Percentiles rank a stretch among this genome's conserved stretches.
Conservation (phyloP, 2,797 vertebrate species). For the Podargus strigoides region DNA sequence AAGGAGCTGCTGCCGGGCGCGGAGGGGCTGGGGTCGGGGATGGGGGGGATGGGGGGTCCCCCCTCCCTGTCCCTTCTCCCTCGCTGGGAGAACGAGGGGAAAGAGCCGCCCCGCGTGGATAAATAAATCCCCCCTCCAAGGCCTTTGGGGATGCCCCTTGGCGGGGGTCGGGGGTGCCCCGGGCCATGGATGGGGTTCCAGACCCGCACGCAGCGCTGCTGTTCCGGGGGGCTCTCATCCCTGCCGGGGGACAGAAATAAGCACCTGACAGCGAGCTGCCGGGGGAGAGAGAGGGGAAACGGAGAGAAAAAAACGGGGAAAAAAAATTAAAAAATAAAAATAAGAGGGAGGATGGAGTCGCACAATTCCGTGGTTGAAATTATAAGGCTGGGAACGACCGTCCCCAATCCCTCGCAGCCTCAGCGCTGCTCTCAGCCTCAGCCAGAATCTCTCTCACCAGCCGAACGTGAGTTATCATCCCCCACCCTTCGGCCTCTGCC, state of each 20-base stretch:
- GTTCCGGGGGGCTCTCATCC: slow-evolving; percentile 66
- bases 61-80: not conserved
- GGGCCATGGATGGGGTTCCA: slow-evolving; percentile 63
- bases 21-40: slow-evolving; percentile 50
- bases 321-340: not conserved
- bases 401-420: slow-evolving; percentile 30
- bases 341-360: not conserved
- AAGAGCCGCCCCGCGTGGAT: not conserved
- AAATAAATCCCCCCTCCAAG: not conserved
- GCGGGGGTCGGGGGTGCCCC: slow-evolving; percentile 27
- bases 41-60: not conserved
- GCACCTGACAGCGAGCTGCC: slow-evolving; percentile 64
- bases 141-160: slow-evolving; percentile 18
- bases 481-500: too few relatives aligned
- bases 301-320: not conserved
- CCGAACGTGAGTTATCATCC: slow-evolving; percentile 9
- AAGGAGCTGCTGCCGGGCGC: slow-evolving; percentile 10
- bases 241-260: slow-evolving; percentile 3
- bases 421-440: slow-evolving; percentile 30
- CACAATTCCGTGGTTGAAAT: slow-evolving; percentile 29
- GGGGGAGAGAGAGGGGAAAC: not conserved
- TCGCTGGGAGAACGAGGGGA: not conserved
- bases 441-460: not conserved
- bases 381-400: slow-evolving; percentile 18
- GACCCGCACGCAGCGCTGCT: slow-evolving; percentile 52